These are phyloP conservation scores for Dryobotodes eremita DNA, from an alignment of 2,888 invertebrate genomes.

Conservation along the genomic window DNA sequence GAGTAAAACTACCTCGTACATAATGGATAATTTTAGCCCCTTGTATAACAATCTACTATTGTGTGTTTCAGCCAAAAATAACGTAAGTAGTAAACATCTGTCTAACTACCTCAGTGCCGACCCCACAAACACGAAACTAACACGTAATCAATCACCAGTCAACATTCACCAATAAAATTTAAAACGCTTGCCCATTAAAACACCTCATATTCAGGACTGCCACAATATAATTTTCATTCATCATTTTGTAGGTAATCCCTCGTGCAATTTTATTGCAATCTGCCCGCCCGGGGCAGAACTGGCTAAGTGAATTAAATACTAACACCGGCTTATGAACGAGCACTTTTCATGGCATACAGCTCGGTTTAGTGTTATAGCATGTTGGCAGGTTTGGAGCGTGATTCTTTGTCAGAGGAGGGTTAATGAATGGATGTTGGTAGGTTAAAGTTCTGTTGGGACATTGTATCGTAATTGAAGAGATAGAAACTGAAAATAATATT, in stretches of 20 bases:
- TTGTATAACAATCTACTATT: no score
- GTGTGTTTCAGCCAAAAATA: no score
- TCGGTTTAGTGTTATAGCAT: conserved; percentile 5
- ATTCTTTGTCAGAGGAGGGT: not conserved
- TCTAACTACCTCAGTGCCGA: not conserved
- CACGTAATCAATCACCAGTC: not conserved
- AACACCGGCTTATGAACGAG: conserved; percentile 52
- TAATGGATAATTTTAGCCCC: no score
- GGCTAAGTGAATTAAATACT: conserved; percentile 72
- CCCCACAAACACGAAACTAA: no score
- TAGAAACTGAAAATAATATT: no score
- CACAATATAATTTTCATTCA: conserved; percentile 64
- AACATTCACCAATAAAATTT: conserved; percentile 9
- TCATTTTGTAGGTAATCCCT: conserved; percentile 58
- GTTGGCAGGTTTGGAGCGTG: not conserved
- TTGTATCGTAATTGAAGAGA: no score
- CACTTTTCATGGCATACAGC: conserved; percentile 40
- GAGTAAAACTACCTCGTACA: no score
- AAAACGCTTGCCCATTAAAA: conserved; percentile 12
- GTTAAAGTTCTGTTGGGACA: no score
- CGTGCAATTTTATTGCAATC: conserved; percentile 65
- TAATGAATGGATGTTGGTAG: no score
- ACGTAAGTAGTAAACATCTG: no score
- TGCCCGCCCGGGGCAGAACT: conserved; percentile 45
- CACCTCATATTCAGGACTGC: conserved; percentile 23